phyloP scores from a whole-genome alignment of 2,797 vertebrate species.

The Sebastes minor region DNA sequence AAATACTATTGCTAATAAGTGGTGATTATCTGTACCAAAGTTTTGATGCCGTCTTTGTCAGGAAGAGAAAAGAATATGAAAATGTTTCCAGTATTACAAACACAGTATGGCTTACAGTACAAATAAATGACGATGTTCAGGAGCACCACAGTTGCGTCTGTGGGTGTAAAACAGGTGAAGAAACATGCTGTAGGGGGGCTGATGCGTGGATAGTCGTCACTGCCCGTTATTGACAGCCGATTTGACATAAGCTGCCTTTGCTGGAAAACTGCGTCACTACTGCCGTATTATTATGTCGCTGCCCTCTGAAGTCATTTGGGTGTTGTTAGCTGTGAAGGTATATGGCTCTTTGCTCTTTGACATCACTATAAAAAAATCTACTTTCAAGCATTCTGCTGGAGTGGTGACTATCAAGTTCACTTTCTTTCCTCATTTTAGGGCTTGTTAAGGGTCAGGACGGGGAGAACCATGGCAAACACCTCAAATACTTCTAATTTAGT shows the following conservation, averaged over 20 bases:
- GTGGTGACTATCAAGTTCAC: constrained; percentile 36
- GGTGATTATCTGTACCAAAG: background rate
- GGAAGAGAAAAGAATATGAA: background rate
- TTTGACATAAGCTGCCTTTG: constrained; percentile 48
- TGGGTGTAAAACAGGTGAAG: constrained; percentile 17
- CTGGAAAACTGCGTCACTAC: constrained; percentile 23
- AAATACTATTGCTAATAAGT: constrained; percentile 4
- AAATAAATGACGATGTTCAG: constrained; percentile 20
- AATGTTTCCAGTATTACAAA: constrained; percentile 29
- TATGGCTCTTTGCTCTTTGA: constrained; percentile 61
- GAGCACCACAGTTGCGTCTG: constrained; percentile 1
- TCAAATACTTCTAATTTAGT: constrained; percentile 22
- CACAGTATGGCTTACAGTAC: constrained; percentile 54
- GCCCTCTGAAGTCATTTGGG: constrained; percentile 62
- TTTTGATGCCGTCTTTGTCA: constrained; percentile 1
- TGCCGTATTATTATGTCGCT: constrained; percentile 17
- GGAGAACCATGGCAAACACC: background rate
- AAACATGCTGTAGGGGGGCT: constrained; percentile 5
- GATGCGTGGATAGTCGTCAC: constrained; percentile 7
- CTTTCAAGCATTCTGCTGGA: constrained; percentile 52
- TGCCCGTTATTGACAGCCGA: constrained; percentile 11
- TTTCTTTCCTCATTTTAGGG: constrained; percentile 48
- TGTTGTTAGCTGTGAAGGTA: constrained; percentile 47
- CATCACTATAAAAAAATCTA: constrained; percentile 46
- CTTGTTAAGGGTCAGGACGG: constrained; percentile 2